These are phyloP conservation scores for Actenoides lindsayi DNA, from an alignment of 2,113 vertebrate species.

Conservation along the genomic window DNA sequence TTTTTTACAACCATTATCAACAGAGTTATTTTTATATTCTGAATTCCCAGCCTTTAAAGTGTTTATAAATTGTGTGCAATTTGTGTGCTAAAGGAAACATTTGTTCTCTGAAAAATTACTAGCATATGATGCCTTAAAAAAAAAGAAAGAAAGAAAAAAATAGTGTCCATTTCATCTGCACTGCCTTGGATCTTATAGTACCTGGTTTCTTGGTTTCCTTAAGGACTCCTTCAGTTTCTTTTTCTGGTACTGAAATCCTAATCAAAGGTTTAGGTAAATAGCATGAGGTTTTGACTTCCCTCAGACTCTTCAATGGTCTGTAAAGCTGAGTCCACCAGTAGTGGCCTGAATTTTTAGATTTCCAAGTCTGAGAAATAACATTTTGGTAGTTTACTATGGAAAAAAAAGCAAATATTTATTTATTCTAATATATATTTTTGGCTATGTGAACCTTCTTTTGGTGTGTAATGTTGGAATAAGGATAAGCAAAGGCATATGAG, in stretches of 20 bases:
- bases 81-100: neutral
- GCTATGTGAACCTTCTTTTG: neutral
- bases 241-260: neutral
- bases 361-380: neutral
- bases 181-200: neutral
- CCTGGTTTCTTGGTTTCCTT: neutral
- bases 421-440: neutral
- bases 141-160: neutral
- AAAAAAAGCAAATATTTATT: neutral
- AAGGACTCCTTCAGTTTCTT: neutral
- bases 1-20: neutral
- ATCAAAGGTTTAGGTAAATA: neutral
- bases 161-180: neutral
- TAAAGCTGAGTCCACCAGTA: neutral
- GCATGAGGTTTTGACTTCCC: neutral
- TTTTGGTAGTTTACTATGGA: neutral
- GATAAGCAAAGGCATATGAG: neutral
- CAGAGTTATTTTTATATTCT: neutral
- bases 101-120: neutral
- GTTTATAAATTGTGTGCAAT: neutral
- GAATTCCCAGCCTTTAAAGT: neutral
- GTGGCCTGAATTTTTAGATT: neutral
- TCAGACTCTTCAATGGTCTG: neutral
- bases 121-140: neutral
- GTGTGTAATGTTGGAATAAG: neutral